Evolutionary conservation across 2,888 invertebrate species (phyloP).

Genomic region (Ophion slaviceki): DNA sequence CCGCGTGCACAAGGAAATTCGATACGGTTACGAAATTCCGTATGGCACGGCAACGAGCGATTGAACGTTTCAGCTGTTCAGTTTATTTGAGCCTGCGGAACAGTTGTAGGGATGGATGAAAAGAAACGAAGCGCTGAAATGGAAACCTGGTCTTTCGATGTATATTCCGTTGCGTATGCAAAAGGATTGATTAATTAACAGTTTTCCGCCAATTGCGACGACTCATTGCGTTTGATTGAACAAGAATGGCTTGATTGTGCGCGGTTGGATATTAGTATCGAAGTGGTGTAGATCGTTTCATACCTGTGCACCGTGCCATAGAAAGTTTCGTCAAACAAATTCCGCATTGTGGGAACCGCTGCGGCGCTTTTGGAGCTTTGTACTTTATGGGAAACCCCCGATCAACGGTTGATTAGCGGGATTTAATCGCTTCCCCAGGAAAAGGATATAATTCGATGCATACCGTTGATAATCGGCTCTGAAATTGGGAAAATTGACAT

Average conservation of each 20-base stretch:
- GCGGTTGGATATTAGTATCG: not conserved
- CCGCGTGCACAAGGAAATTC: constrained; percentile 28
- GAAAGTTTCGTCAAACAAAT: not conserved
- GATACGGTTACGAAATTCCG: constrained; percentile 34
- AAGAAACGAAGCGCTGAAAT: not conserved
- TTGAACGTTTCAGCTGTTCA: constrained; percentile 3
- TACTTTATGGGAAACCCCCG: not conserved
- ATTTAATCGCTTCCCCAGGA: not conserved
- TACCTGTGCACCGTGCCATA: not conserved
- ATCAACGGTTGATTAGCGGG: constrained; percentile 7
- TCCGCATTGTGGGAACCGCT: too few relatives aligned
- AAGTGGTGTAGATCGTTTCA: not conserved
- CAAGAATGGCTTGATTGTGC: not conserved
- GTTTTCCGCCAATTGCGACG: not conserved
- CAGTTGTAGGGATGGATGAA: not conserved
- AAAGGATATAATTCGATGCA: not conserved
- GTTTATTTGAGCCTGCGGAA: constrained; percentile 8
- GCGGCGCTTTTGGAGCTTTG: not conserved
- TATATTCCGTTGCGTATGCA: not conserved
- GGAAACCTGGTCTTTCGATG: too few relatives aligned
- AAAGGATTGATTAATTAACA: constrained; percentile 15
- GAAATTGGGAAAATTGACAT: constrained; percentile 3
- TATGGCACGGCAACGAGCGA: constrained; percentile 1
- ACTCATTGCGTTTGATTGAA: not conserved
- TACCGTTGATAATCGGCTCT: not conserved